These are phyloP conservation scores for Eidolon dupreanum DNA, from an alignment of 2,797 vertebrate genomes.

Conservation along the genomic window DNA sequence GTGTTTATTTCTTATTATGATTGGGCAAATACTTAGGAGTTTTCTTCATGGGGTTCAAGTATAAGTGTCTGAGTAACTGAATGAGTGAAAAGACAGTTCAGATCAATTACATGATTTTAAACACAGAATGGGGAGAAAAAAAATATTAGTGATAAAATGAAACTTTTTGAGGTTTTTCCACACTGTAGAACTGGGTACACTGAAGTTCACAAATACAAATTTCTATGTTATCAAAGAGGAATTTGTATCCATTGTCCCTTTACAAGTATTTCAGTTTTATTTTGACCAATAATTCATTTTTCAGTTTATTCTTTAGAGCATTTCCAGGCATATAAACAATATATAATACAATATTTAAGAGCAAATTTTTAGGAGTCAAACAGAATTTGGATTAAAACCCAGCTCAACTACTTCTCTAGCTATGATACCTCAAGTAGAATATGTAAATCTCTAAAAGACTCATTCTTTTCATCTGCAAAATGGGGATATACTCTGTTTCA, in stretches of 20 bases:
- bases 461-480: neutral
- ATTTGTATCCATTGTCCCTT: neutral
- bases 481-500: neutral
- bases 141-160: neutral
- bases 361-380: neutral
- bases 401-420: neutral
- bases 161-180: neutral
- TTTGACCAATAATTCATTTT: constrained; percentile 43
- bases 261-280: constrained; percentile 7
- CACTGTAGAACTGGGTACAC: neutral
- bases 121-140: neutral
- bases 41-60: neutral
- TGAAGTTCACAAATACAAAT: neutral
- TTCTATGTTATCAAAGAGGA: neutral
- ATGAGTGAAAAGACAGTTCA: constrained; percentile 1
- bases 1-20: neutral
- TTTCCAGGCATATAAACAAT: neutral
- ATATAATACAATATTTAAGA: neutral
- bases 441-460: neutral
- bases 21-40: neutral
- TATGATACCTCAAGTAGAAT: neutral
- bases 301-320: neutral
- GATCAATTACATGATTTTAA: neutral
- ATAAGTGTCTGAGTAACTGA: neutral
- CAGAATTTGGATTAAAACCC: neutral